Conservation (phyloP, 2,113 vertebrate species). For the Thunnus thynnus region DNA sequence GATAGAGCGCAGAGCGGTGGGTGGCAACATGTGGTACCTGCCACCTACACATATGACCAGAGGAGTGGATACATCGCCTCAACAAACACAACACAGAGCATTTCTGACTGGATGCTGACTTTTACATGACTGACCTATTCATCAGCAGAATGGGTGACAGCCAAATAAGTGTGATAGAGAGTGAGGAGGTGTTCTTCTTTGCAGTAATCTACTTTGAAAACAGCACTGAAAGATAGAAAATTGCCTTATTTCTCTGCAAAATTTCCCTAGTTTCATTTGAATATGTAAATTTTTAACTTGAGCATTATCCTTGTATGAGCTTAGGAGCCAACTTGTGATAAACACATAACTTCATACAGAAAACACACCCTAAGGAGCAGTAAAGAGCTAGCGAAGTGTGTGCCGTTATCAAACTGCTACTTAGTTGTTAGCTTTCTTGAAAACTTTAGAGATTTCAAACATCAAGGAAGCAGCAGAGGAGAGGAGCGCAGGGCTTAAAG, state of each 20-base stretch:
- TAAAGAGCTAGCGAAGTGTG: neutral
- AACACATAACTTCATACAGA: neutral
- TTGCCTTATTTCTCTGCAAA: neutral
- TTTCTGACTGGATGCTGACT: neutral
- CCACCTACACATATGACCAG: slow-evolving; percentile 29
- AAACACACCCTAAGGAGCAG: neutral
- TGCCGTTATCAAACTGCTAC: too few species aligned
- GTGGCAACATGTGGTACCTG: slow-evolving; percentile 39
- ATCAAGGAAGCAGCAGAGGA: neutral
- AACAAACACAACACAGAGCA: neutral
- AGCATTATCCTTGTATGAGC: neutral
- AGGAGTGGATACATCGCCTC: neutral
- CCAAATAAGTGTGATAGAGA: neutral
- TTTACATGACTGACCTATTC: neutral
- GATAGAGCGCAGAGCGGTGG: slow-evolving; percentile 32
- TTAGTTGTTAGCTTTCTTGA: too few species aligned
- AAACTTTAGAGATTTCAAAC: neutral
- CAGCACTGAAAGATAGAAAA: neutral
- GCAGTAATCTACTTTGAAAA: neutral
- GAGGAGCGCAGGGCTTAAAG: neutral
- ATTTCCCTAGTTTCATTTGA: neutral
- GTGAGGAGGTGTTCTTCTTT: neutral
- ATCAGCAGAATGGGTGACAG: neutral
- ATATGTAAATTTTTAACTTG: neutral
- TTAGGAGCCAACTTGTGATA: neutral